phyloP scores from a whole-genome alignment of 2,888 invertebrate genomes.

The Carabus problematicus region DNA sequence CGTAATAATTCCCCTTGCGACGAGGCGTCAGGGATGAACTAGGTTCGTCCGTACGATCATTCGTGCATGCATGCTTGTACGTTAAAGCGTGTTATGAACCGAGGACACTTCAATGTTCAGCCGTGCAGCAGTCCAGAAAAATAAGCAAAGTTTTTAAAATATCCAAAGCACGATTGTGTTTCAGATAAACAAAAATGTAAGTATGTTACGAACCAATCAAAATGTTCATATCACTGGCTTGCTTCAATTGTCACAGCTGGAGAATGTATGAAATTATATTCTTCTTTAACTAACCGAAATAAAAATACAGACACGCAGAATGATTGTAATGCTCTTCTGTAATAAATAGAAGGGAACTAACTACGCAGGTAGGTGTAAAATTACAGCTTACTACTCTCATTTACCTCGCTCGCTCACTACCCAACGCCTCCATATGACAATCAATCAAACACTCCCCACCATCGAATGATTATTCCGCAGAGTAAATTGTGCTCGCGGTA shows the following conservation, averaged over 20 bases:
- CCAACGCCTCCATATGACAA: background rate
- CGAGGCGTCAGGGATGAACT: background rate
- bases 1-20: slow-evolving; percentile 24
- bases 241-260: background rate
- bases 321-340: too few species aligned
- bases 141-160: slow-evolving; percentile 40
- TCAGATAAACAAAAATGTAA: slow-evolving; percentile 26
- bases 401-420: too few species aligned
- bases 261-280: too few species aligned
- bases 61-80: background rate
- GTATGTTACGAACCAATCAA: slow-evolving; percentile 22
- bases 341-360: background rate
- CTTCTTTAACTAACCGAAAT: too few species aligned
- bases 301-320: too few species aligned
- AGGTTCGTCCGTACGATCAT: background rate
- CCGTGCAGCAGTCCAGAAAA: slow-evolving; percentile 33
- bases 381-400: background rate
- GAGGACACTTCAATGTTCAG: slow-evolving; percentile 26
- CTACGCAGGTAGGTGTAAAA: background rate
- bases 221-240: background rate
- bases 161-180: slow-evolving; percentile 10
- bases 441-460: background rate
- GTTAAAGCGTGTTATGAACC: slow-evolving; percentile 19
- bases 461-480: slow-evolving; percentile 5
- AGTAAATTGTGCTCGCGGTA: slow-evolving; percentile 10